These are phyloP conservation scores for Lophotis ruficrista DNA, from an alignment of 2,113 vertebrate species.

Conservation along the genomic window DNA sequence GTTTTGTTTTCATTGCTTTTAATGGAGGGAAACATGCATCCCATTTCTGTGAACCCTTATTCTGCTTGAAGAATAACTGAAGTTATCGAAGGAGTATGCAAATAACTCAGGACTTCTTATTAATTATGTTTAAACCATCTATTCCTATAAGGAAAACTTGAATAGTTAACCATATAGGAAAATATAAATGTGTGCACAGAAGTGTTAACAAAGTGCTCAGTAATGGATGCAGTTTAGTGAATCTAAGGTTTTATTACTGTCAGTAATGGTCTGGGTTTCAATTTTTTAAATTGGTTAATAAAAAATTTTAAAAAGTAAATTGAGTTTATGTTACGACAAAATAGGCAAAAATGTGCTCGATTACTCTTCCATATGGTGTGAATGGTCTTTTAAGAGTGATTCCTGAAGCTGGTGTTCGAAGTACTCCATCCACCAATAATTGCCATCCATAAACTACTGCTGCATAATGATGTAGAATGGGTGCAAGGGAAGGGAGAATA, in stretches of 20 bases:
- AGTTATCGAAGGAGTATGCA: constrained; percentile 69
- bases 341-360: neutral
- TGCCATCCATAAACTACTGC: neutral
- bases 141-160: constrained; percentile 35
- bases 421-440: neutral
- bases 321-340: neutral
- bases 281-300: neutral
- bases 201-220: neutral
- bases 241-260: constrained; percentile 13
- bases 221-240: neutral
- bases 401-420: neutral
- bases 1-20: constrained; percentile 51
- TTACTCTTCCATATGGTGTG: neutral
- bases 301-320: neutral
- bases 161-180: neutral
- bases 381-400: neutral
- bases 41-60: constrained; percentile 55
- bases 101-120: constrained; percentile 55
- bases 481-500: neutral
- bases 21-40: constrained; percentile 16
- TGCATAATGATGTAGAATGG: neutral
- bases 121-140: constrained; percentile 57
- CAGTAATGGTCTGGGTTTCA: neutral
- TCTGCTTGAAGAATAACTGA: constrained; percentile 54
- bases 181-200: neutral